Conservation (phyloP, 2,797 vertebrate genomes). For the Etheostoma perlongum region DNA sequence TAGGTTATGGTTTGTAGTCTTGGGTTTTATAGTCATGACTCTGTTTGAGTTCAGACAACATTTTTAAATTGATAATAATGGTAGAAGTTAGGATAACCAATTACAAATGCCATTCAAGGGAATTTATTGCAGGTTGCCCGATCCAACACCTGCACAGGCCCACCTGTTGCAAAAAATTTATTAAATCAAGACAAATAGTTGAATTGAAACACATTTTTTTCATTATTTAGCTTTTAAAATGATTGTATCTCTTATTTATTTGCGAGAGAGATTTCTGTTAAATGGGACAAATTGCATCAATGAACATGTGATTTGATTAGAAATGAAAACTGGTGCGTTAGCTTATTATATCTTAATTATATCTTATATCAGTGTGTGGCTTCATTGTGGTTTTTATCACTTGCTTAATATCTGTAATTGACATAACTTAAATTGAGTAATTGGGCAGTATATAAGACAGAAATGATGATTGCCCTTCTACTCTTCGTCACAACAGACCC, state of each 20-base stretch:
- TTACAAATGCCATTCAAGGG: neutral
- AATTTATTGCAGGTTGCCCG: constrained; percentile 15
- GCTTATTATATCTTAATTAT: constrained; percentile 19
- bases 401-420: constrained; percentile 17
- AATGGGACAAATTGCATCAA: constrained; percentile 25
- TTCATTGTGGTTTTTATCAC: constrained; percentile 7
- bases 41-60: neutral
- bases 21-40: neutral
- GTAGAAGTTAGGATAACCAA: neutral
- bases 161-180: constrained; percentile 32
- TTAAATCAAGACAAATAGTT: constrained; percentile 33
- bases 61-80: neutral
- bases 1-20: neutral
- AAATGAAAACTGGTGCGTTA: constrained; percentile 16
- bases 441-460: neutral
- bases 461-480: neutral
- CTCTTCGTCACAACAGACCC: constrained; percentile 2
- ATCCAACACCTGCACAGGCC: constrained; percentile 33
- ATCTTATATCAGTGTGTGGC: neutral
- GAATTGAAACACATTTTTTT: neutral
- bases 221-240: neutral
- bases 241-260: neutral
- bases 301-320: constrained; percentile 15
- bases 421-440: constrained; percentile 27
- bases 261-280: neutral